These are phyloP conservation scores for Takifugu ocellatus DNA, from an alignment of 2,797 vertebrate species.

Conservation along the genomic window DNA sequence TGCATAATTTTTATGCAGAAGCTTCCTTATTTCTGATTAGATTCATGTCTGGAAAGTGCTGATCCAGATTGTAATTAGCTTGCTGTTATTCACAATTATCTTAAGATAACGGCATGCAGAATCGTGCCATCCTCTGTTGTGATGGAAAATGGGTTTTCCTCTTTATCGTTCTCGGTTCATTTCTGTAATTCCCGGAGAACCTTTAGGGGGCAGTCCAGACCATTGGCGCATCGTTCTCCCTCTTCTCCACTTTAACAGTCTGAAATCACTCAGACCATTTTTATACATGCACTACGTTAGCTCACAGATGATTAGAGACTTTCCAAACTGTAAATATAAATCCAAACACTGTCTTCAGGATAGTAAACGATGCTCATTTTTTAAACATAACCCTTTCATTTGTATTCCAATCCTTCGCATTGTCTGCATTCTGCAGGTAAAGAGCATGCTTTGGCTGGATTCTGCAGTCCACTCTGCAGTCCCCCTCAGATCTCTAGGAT, in stretches of 20 bases:
- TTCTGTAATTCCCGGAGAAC: slow-evolving; percentile 13
- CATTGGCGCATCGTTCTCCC: too few relatives aligned
- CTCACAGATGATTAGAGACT: not conserved
- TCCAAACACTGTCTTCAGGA: slow-evolving; percentile 4
- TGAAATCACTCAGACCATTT: not conserved
- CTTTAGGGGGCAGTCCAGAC: slow-evolving; percentile 43
- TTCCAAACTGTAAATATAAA: not conserved
- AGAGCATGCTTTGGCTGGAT: slow-evolving; percentile 29
- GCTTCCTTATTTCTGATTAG: slow-evolving; percentile 25
- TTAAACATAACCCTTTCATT: slow-evolving; percentile 38
- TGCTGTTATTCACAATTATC: slow-evolving; percentile 48
- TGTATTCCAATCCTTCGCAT: slow-evolving; percentile 39
- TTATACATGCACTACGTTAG: not conserved
- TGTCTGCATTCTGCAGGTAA: slow-evolving; percentile 4
- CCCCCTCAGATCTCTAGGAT: slow-evolving; percentile 12
- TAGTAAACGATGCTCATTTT: slow-evolving; percentile 21
- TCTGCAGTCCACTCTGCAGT: slow-evolving; percentile 43
- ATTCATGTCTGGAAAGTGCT: slow-evolving; percentile 34
- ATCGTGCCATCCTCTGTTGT: slow-evolving; percentile 21
- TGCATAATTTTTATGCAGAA: slow-evolving; percentile 12
- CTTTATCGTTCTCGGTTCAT: not conserved
- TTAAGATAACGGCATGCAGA: slow-evolving; percentile 42
- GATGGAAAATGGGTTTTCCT: slow-evolving; percentile 42
- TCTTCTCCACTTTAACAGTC: too few relatives aligned
- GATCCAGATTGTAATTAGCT: slow-evolving; percentile 44